Evolutionary conservation across 2,888 invertebrate genomes (phyloP), one percentile per base, ranked within the genome.

Genomic region (Plusia festucae): DNA sequence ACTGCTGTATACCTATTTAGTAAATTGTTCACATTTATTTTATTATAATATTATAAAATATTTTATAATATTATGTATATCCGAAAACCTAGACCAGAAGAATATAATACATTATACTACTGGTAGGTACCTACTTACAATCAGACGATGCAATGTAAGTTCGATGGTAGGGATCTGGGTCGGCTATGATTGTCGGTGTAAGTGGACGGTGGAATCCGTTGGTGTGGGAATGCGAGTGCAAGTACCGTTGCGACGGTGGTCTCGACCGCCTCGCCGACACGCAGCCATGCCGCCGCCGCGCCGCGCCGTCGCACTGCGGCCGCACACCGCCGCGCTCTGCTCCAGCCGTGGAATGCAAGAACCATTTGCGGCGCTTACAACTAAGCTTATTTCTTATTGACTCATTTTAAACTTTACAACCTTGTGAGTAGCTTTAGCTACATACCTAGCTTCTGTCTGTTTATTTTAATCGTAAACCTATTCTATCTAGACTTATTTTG

Each of bases 191-290:
- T 81, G 85, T 67, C 70, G 62, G 73, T 78, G 79, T 79, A 76
- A 78, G 82, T 78, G 73, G 82, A 80, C 87, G 84, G 88, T 90
- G 93, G 92, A 92, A 93, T 93, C 92, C 90, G 91, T 90, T 86
- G 87, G 88, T 91, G 91, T 93, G 93, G 91, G 93, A 93, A 94
- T 93, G 94, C 90, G 92, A 91, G 78, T 89, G 87, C 82, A 88
- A 93, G 94, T 95, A 94, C 95, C 95, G 95, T 94, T 95, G 92
- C 81, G 88, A 84, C 88, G 87, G 85, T 85, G 87, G 84, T 84
- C 86, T 79, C 83, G 85, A 83, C 86, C 54, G 52, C 69, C 46
- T 49, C 53, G 46, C 55, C 58, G 44, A 53, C 58, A 34, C 69
- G 18, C 53, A 60, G 64, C 24, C 46, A 4, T 20, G 46, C 46